Conservation (phyloP, 2,113 vertebrate genomes). For the Menura novaehollandiae region DNA sequence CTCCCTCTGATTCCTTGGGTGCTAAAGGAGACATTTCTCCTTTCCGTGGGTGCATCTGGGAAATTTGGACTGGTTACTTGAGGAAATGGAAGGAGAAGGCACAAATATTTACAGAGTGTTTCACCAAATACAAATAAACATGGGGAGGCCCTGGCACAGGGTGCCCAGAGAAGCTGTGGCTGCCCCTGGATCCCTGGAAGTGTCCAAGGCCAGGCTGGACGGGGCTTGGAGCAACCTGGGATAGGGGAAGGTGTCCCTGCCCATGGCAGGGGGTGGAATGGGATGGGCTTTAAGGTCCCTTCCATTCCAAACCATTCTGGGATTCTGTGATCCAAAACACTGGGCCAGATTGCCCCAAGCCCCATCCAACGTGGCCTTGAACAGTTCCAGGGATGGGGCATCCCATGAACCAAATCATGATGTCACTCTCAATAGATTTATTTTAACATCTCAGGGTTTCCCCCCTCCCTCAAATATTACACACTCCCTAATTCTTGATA, state of each 20-base stretch:
- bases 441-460: neutral
- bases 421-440: accelerated
- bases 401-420: neutral
- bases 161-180: neutral
- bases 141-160: neutral
- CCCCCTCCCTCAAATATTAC: neutral
- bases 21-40: neutral
- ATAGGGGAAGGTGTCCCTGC: neutral
- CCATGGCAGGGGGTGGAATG: neutral
- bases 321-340: neutral
- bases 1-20: neutral
- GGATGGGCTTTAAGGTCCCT: neutral
- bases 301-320: neutral
- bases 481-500: accelerated
- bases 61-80: neutral
- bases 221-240: neutral
- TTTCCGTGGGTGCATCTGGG: neutral
- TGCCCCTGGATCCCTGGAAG: neutral
- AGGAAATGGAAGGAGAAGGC: neutral
- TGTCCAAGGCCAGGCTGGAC: neutral
- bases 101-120: neutral
- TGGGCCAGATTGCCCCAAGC: neutral
- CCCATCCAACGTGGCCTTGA: neutral
- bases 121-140: neutral
- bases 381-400: neutral